Evolutionary conservation across 2,113 vertebrate genomes (phyloP).

Genomic region (Epinephelus lanceolatus): DNA sequence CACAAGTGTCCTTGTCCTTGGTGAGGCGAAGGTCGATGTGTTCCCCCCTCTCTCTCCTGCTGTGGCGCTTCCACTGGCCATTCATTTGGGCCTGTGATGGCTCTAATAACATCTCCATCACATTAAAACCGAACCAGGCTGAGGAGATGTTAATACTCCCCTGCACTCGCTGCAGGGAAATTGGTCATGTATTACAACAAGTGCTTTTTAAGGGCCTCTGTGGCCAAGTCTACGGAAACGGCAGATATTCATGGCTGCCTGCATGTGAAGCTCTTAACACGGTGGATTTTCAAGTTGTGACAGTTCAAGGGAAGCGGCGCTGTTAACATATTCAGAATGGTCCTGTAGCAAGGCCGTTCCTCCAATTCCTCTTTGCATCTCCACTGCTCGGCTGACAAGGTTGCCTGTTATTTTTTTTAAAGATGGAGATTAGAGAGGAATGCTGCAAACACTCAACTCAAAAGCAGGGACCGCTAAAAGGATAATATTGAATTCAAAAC

Average conservation of each 20-base stretch:
- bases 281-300: constrained; percentile 78
- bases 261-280: constrained; percentile 72
- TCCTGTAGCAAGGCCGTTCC: constrained; percentile 79
- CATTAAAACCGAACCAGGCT: constrained; percentile 73
- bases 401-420: constrained; percentile 63
- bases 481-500: constrained; percentile 43
- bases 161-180: constrained; percentile 65
- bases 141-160: constrained; percentile 76
- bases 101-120: constrained; percentile 82
- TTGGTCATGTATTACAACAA: constrained; percentile 81
- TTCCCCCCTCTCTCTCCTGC: constrained; percentile 56
- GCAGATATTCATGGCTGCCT: constrained; percentile 70
- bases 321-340: constrained; percentile 82
- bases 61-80: constrained; percentile 70
- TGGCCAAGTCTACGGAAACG: constrained; percentile 62
- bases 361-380: constrained; percentile 77
- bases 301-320: constrained; percentile 82
- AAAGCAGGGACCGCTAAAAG: constrained; percentile 49
- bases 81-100: constrained; percentile 75
- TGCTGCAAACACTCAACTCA: constrained; percentile 58
- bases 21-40: constrained; percentile 74
- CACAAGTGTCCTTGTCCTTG: constrained; percentile 83
- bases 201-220: constrained; percentile 75
- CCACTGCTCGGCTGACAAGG: constrained; percentile 73
- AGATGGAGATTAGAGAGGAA: constrained; percentile 70